Percentiles rank a stretch among this genome's conserved stretches.
Evolutionary conservation across 2,888 invertebrate genomes (phyloP).

Genomic region (Hoplodrina ambigua): DNA sequence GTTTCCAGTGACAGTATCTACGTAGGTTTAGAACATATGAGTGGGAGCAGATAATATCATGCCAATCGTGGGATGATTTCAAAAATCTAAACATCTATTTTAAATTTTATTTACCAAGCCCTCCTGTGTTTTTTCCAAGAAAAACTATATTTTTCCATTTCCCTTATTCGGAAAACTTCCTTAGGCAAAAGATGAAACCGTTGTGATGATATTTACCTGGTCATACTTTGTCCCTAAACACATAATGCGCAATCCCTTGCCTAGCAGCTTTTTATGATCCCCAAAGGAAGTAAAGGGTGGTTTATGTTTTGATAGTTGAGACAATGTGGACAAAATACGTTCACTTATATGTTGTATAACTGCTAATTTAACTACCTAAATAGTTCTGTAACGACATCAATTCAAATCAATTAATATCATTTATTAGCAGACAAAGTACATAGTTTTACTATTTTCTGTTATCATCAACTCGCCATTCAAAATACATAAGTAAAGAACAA

Average conservation of each 20-base stretch:
- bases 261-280: slow-evolving; percentile 31
- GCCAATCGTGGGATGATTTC: neutral
- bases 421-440: no score
- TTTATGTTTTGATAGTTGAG: slow-evolving; percentile 29
- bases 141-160: neutral
- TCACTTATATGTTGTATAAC: neutral
- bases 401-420: no score
- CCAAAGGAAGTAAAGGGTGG: slow-evolving; percentile 15
- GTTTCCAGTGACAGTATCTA: neutral
- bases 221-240: slow-evolving; percentile 23
- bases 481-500: no score
- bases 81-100: neutral
- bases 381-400: no score
- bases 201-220: slow-evolving; percentile 28
- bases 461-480: no score
- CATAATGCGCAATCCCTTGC: slow-evolving; percentile 21
- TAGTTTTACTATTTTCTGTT: no score
- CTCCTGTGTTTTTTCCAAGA: neutral
- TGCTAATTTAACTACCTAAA: no score
- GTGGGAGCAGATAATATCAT: neutral
- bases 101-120: no score
- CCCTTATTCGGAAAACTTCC: neutral
- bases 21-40: neutral
- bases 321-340: neutral
- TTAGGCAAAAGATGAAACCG: slow-evolving; percentile 2